phyloP scores from a whole-genome alignment of 2,113 vertebrate species.

The Cryptomyrus ogoouensis region DNA sequence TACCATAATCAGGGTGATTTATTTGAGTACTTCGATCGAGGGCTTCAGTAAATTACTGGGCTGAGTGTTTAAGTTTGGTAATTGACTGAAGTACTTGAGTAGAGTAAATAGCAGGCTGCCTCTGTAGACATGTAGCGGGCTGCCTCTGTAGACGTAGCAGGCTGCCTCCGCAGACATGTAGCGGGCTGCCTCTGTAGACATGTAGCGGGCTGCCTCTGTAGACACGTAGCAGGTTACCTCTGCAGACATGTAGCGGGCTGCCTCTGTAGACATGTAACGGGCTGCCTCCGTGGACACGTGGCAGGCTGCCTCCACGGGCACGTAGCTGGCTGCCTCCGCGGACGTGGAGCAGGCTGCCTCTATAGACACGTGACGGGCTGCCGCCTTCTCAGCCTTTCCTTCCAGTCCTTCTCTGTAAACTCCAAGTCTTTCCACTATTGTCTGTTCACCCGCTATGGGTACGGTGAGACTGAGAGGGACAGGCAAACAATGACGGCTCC shows the following conservation, averaged over 20 bases:
- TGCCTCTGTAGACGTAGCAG: no score
- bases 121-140: not conserved
- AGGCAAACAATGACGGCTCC: not conserved
- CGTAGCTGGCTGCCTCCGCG: no score
- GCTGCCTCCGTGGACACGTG: no score
- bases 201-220: no score
- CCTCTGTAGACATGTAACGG: no score
- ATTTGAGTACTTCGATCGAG: not conserved
- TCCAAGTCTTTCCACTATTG: not conserved
- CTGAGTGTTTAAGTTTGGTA: not conserved
- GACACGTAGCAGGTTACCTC: no score
- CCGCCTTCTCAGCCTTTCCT: not conserved
- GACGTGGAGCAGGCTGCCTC: no score
- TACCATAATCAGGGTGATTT: not conserved
- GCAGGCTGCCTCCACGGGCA: no score
- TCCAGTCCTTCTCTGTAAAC: not conserved
- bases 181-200: no score
- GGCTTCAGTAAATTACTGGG: not conserved
- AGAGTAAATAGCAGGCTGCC: not conserved
- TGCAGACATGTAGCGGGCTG: no score
- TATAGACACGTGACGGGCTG: no score
- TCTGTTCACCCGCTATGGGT: not conserved
- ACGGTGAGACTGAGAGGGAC: not conserved
- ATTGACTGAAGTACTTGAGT: not conserved
- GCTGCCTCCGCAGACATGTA: no score